Conservation (phyloP, 2,797 vertebrate species). For the Sebastes hubbsi region DNA sequence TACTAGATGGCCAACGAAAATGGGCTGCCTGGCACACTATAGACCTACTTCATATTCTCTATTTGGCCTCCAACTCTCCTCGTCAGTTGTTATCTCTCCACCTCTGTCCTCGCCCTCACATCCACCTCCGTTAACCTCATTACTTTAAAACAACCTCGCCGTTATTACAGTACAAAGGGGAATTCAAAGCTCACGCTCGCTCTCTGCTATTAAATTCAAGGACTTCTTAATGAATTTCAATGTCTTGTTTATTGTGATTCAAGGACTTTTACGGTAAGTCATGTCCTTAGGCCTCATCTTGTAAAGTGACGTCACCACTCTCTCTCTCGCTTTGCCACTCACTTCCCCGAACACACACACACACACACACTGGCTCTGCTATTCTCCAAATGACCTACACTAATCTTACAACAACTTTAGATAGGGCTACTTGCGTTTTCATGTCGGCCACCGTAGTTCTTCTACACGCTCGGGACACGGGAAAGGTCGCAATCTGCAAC, state of each 20-base stretch:
- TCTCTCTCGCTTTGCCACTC: no score
- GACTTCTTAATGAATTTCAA: neutral
- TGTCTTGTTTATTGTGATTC: neutral
- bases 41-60: neutral
- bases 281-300: neutral
- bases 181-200: neutral
- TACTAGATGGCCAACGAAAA: slow-evolving; percentile 6
- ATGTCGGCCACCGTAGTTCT: no score
- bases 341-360: no score
- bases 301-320: neutral
- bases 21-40: slow-evolving; percentile 31
- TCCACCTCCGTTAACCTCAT: neutral
- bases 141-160: neutral
- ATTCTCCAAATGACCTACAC: no score
- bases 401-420: no score
- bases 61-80: neutral
- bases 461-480: no score
- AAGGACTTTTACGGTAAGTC: neutral
- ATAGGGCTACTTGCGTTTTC: no score
- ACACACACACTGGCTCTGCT: no score
- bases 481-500: no score
- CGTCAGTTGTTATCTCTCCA: neutral
- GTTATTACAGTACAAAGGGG: neutral
- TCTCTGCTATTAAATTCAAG: neutral
- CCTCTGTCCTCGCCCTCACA: neutral